Evolutionary conservation across 2,888 invertebrate genomes (phyloP).

Genomic region (Heteromyza rotundicornis): DNA sequence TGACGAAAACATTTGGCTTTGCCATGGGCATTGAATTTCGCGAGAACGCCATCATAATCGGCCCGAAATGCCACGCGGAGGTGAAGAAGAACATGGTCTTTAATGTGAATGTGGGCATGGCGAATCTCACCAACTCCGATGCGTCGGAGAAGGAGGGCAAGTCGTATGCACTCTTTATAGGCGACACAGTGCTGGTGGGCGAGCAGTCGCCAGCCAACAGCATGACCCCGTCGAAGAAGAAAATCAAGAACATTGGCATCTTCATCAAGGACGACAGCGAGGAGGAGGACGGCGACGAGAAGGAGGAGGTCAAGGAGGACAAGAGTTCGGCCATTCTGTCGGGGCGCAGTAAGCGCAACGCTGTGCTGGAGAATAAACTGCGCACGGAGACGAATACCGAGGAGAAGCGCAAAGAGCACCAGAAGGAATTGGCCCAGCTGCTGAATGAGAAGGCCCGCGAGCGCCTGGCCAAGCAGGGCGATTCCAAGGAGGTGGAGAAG

Average conservation of each 20-base stretch:
- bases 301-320: conserved; percentile 78
- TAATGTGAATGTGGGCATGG: conserved; percentile 91
- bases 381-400: conserved; percentile 95
- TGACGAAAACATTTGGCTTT: conserved; percentile 97
- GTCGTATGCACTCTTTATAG: conserved; percentile 90
- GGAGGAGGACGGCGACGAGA: conserved; percentile 79
- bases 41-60: conserved; percentile 90
- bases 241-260: conserved; percentile 93
- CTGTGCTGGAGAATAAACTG: conserved; percentile 91
- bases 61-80: conserved; percentile 81
- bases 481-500: conserved; percentile 86
- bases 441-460: conserved; percentile 93
- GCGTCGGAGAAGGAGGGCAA: conserved; percentile 87
- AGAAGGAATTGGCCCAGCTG: conserved; percentile 88
- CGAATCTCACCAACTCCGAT: conserved; percentile 81
- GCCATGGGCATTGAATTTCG: conserved; percentile 98
- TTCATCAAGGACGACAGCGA: conserved; percentile 91
- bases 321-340: conserved; percentile 54
- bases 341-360: conserved; percentile 80
- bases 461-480: conserved; percentile 85
- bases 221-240: conserved; percentile 92
- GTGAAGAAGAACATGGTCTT: conserved; percentile 96
- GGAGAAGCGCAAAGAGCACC: conserved; percentile 96
- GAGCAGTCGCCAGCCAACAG: conserved; percentile 86
- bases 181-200: conserved; percentile 95